Conservation (phyloP, 2,113 vertebrate species). For the Emydocephalus ijimae region DNA sequence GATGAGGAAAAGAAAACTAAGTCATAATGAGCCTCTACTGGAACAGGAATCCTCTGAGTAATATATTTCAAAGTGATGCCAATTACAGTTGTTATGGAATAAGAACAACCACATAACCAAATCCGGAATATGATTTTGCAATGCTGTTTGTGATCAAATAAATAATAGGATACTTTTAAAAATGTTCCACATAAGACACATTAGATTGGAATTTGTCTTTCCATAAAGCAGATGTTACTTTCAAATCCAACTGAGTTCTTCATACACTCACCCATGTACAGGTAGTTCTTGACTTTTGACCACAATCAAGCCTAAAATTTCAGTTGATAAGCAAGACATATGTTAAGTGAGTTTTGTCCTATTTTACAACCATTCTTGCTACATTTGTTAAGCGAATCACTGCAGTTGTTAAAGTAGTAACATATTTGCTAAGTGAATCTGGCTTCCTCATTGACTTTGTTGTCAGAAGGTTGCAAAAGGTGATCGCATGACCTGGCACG, state of each 20-base stretch:
- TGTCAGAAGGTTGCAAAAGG: not conserved
- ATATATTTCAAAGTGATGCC: not conserved
- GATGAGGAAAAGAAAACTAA: slow-evolving; percentile 9
- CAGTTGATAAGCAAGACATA: not conserved
- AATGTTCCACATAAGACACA: not conserved
- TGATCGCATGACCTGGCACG: too few species aligned
- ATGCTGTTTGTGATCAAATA: not conserved
- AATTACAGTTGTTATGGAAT: not conserved
- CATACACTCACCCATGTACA: not conserved
- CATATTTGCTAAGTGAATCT: not conserved
- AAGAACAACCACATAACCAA: not conserved
- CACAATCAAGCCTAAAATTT: not conserved
- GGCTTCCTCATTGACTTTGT: not conserved
- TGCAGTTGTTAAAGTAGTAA: not conserved
- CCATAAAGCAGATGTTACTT: not conserved
- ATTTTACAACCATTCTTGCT: not conserved
- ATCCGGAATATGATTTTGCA: not conserved
- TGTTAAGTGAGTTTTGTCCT: not conserved
- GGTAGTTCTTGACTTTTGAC: not conserved
- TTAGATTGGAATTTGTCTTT: not conserved
- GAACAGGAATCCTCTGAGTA: not conserved
- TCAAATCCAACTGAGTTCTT: not conserved
- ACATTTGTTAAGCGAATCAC: not conserved
- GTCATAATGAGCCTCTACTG: not conserved
- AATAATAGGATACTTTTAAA: not conserved